Evolutionary conservation across 2,113 vertebrate species (phyloP).

Genomic region (Sapajus apella): DNA sequence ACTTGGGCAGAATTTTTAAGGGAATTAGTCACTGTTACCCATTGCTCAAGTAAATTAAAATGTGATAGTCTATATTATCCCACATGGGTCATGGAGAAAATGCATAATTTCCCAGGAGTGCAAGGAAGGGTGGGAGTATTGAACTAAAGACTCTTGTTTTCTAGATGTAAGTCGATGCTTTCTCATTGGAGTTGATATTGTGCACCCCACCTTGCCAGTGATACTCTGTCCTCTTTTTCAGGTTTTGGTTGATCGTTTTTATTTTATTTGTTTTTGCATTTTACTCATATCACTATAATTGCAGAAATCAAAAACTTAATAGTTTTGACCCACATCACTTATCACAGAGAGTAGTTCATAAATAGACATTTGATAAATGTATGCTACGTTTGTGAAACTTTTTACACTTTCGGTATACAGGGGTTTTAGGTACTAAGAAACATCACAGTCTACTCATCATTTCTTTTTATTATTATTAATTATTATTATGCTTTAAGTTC

Average conservation of each 20-base stretch:
- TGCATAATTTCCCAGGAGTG: neutral
- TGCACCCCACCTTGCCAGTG: neutral
- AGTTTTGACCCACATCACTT: neutral
- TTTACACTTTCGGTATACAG: neutral
- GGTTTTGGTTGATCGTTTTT: neutral
- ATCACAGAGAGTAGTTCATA: neutral
- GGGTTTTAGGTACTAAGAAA: neutral
- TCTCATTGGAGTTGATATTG: neutral
- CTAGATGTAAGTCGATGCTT: neutral
- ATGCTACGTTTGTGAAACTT: neutral
- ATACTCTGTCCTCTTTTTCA: neutral
- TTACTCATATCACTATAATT: neutral
- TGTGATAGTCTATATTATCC: neutral
- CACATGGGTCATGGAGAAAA: neutral
- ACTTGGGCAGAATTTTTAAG: neutral
- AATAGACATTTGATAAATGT: neutral
- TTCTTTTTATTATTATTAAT: neutral
- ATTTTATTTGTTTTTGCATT: neutral
- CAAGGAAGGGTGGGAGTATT: neutral
- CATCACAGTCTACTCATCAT: neutral
- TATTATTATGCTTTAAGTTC: too few relatives aligned
- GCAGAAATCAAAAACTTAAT: neutral
- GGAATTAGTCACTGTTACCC: neutral
- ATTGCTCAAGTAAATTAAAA: constrained; percentile 10
- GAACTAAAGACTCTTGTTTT: neutral